Base-by-base conservation (phyloP, 2,113 vertebrate species). In the Etheostoma cragini region DNA sequence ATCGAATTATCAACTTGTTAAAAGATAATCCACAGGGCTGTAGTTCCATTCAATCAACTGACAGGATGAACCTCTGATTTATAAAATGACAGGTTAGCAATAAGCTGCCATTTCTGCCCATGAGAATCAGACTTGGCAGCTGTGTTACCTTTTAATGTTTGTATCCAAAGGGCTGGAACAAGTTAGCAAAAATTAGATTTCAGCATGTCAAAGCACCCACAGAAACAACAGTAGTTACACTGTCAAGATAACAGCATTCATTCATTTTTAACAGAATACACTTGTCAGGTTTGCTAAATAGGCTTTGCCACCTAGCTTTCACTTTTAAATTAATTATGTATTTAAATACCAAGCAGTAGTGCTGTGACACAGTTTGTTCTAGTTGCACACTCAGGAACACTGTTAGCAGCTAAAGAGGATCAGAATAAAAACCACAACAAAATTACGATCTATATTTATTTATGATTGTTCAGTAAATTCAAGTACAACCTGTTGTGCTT, bases 111-210 rank as follows among this genome's bases (percentile, higher is more conserved):
- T 38, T 58, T 52, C 66, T 77, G 71, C 53, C 65, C 63, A 35
- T 61, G 17, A 35, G 12, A 65, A 58, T 62, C 58, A 54, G 50
- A 84, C 64, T 60, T 80, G 26, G 64, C 81, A 80, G 65, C 52
- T 66, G 56, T 30, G 57, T 76, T 64, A 58, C 26, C 26, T 82
- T 83, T 90, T 90, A 91, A 94, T 93, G 89, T 93, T 89, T 94
- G 89, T 85, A 92, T 92, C 93, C 90, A 88, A 72, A 85, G 65
- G 82, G 63, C 84, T 75, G 57, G 22, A 76, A 35, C 57, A 53
- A 33, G 16, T 56, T 15, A 30, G 30, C 30, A 30, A 30, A 64
- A 74, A 49, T 6, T 14, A 6, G 14, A 79, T 42, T 71, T 66
- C 14, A 52, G 21, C 19, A 74, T 1, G 22, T 22, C 14, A 67